Base-by-base conservation (phyloP, 2,113 vertebrate species). In the Ardeotis arabs region DNA sequence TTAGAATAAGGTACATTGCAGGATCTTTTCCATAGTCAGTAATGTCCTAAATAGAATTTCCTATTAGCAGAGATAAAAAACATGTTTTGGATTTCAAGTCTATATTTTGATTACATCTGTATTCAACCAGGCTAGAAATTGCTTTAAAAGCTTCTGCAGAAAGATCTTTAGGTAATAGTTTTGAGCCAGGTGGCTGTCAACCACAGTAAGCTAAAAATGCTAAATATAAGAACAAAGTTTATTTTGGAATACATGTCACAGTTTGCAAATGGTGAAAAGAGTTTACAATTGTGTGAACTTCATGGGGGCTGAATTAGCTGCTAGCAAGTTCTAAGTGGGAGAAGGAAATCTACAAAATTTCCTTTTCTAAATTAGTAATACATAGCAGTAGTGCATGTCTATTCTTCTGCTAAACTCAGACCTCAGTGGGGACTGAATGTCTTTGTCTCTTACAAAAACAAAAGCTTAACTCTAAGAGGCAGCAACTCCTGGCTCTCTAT, bases 141-240 rank as follows among this genome's bases (percentile, higher is more conserved):
- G 14, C 27, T 81, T 93, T 31, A 89, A 72, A 74, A 55, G 19
- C 39, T 81, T 89, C 70, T 77, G 39, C 23, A 10, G 4, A 73
- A 80, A 77, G 16, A 35, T 74, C 47, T 95, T 84, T n/a, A 82
- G 56, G 35, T 76, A 74, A 84, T 7, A 33, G 19, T 92, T 97
- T 87, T 90, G 56, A 96, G 72, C 52, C 86, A 97, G 74, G 73
- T 95, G 91, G 24, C 68, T 94, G 24, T 86, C 10, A 28, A 17
- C 31, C 15, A 78, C 35, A 90, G 35, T 55, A 59, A 80, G 47
- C 44, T 37, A 60, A 73, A 96, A 96, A 84, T 89, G n/a, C 16
- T 87, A 77, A 69, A 89, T 84, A 44, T 12, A 96, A 96, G 93
- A 96, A 83, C 56, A 91, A 92, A 92, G 27, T 83, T 93, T 93